Evolutionary conservation across 2,888 invertebrate genomes (phyloP).

Genomic region (Boloria euphrosyne): DNA sequence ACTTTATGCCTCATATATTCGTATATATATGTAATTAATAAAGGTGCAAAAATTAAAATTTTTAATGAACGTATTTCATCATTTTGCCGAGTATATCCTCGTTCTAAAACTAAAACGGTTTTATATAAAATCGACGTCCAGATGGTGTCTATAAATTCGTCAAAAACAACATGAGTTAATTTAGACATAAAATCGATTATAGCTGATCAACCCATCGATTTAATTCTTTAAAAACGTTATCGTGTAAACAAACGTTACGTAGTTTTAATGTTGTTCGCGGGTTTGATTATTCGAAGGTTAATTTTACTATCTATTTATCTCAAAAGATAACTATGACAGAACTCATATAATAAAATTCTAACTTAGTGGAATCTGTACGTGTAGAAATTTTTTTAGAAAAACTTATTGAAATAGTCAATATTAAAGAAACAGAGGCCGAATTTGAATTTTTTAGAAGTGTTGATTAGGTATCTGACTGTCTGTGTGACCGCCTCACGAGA

Average conservation of each 20-base stretch:
- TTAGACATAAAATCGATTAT: slow-evolving; percentile 42
- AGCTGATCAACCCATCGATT: slow-evolving; percentile 40
- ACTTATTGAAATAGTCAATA: no score
- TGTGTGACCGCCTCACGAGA: no score
- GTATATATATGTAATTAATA: slow-evolving; percentile 8
- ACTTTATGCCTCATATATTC: background rate
- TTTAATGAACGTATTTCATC: background rate
- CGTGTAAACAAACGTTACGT: slow-evolving; percentile 37
- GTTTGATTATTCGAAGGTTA: slow-evolving; percentile 7
- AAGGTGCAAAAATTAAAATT: slow-evolving; percentile 9
- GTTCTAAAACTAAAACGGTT: slow-evolving; percentile 13
- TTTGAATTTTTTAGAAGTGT: no score
- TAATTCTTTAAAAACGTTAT: slow-evolving; percentile 38
- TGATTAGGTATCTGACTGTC: no score
- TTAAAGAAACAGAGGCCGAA: no score
- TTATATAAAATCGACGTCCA: slow-evolving; percentile 28
- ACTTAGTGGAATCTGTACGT: no score
- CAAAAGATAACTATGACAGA: background rate
- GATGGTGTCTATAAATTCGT: slow-evolving; percentile 42
- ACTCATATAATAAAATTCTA: no score
- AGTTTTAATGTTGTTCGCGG: slow-evolving; percentile 26
- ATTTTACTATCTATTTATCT: background rate
- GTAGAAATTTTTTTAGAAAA: background rate
- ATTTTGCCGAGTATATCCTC: background rate
- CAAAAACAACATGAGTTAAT: slow-evolving; percentile 42